Evolutionary conservation across 2,113 vertebrate species (phyloP), one percentile per base, ranked within the genome.

Genomic region (Engystomops pustulosus): DNA sequence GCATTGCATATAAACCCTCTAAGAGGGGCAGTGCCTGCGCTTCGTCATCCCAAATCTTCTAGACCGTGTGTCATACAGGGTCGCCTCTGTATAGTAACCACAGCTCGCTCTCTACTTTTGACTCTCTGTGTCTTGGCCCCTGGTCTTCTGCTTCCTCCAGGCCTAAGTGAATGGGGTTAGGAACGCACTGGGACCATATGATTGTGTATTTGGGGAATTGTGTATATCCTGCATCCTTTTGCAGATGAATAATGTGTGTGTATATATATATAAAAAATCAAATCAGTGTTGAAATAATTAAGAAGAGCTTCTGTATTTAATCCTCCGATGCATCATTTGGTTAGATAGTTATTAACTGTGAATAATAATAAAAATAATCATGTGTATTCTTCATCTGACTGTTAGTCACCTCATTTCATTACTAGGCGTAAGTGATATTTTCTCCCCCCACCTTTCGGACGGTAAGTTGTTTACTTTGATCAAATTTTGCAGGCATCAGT

Each of bases 321-420:
- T 91, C 93, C 92, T 92, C 90, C 91, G 91, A 91, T 89, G 88
- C 92, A 92, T 92, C 92, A 91, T 92, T 94, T 93, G 92, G 44
- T 89, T 94, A 95, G 93, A 88, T 94, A 95, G 94, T 91, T 90
- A 93, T 94, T 95, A 95, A 95, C 93, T 94, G 93, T 94, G 92
- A 94, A 94, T 94, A 94, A 94, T 83, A 94, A 94, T 77, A 84
- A 84, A 93, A 84, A 93, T 94, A 91, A 89, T 90, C 88, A 89
- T 89, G 85, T 91, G 90, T 92, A 91, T 94, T 95, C 94, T 94
- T 93, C 91, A 91, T 89, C 91, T 86, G 88, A 86, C 90, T 87
- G 86, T 91, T 84, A 88, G 87, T 88, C 83, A 77, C 74, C 72
- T 77, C 41, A 67, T 84, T 84, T 84, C 45, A 83, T 74, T 47